Evolutionary conservation across 2,113 vertebrate genomes (phyloP), one percentile per base, ranked within the genome.

Genomic region (Neodontobutis hainanensis): DNA sequence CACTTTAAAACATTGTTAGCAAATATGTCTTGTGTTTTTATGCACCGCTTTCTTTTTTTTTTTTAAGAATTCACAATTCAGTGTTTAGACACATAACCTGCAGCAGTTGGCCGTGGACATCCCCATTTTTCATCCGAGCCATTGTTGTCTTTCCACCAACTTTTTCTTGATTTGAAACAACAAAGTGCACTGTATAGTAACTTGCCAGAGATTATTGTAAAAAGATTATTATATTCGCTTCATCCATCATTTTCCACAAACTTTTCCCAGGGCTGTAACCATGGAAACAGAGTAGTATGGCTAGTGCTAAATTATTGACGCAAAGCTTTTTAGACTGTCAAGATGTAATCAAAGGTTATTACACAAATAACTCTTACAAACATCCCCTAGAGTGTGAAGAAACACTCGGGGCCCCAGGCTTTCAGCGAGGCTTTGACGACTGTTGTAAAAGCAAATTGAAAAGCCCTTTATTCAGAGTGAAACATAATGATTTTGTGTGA

Each of bases 261-360:
- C 38, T 72, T 83, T 61, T 78, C 48, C 58, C 5, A 5, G 34
- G 59, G 50, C 72, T 43, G 83, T 88, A 77, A 77, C 86, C 82
- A 82, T 82, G 68, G 83, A 77, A 90, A 88, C 85, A 79, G 68
- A 71, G 43, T 40, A 40, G 38, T 63, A 45, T 48, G 68, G 38
- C 48, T 74, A 44, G 64, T 34, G 14, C 15, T 8, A 38, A 51
- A 49, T 55, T 16, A 34, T 47, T 8, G 0, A 9, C 53, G 65
- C 65, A 35, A 69, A 51, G 38, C 51, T 50, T 78, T 77, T 70
- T 35, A 70, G 61, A 65, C 12, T 36, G 61, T 74, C 63, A 71
- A 76, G 45, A 62, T 40, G 38, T 77, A 75, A 85, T 77, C 44
- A 46, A 62, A 78, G 60, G 63, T 66, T 73, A 36, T 73, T 46